Base-by-base conservation (phyloP, 2,113 vertebrate genomes). In the Chaenogobius annularis region DNA sequence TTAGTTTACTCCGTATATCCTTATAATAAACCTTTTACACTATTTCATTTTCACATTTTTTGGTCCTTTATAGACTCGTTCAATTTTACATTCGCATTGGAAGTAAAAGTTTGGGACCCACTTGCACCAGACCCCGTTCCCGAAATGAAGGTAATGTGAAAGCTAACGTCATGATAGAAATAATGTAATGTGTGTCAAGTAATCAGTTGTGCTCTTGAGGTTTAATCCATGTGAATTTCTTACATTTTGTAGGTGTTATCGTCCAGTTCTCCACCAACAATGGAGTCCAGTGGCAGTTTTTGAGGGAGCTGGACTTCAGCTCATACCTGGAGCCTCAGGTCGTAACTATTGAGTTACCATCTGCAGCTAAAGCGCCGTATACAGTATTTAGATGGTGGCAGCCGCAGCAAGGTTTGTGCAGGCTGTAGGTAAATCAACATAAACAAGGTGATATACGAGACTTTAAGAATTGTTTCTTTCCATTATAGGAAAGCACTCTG, bases 321-420 rank as follows among this genome's bases (percentile, higher is more conserved):
- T 97, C 96, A 0, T 98, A 96, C 88, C 90, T 98, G 81, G 97
- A 99, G 65, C 95, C 98, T 5, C 96, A 98, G 84, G 94, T 98
- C 43, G 95, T 98, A 63, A 98, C 97, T 0, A 96, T 99, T 15
- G 98, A 99, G 78, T 82, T 99, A 10, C 96, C 96, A 2, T 89
- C 93, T 47, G 89, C 95, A 14, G 97, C 97, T 54, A 99, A 99
- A 91, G 96, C 94, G 0, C 67, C 95, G 0, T 93, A 96, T 70
- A 99, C 97, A 0, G 94, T 96, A 8, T 98, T 99, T 80, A 94
- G 97, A 19, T 99, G 98, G 98, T 99, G 97, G 97, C 98, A 99
- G 79, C 96, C 98, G 0, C 96, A 96, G 5, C 96, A 97, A 0
- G 98, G 98, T 98, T 66, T 80, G 85, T 65, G 0, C 37, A 35